phyloP scores from a whole-genome alignment of 2,113 vertebrate genomes.

The Centropristis striata region DNA sequence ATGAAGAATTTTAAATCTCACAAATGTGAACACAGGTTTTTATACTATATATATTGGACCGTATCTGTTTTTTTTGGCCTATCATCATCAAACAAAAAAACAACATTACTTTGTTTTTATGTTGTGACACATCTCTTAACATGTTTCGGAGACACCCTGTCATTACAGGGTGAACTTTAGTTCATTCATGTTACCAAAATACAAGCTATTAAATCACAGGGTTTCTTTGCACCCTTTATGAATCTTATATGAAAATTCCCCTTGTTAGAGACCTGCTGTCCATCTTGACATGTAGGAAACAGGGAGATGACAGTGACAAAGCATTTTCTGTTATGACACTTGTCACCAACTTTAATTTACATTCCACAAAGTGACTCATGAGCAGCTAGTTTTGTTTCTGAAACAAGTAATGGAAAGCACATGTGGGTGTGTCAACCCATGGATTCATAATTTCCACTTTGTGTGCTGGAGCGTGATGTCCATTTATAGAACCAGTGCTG shows the following conservation, averaged over 20 bases:
- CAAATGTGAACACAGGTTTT: too few relatives aligned
- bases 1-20: too few relatives aligned
- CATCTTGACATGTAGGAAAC: neutral
- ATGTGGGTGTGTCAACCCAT: conserved; percentile 25
- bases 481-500: neutral
- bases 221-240: neutral
- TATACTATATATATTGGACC: too few relatives aligned
- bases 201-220: neutral
- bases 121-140: too few relatives aligned
- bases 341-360: conserved; percentile 3
- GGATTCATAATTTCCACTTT: conserved; percentile 23
- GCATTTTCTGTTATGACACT: neutral
- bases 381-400: conserved; percentile 13
- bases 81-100: too few relatives aligned
- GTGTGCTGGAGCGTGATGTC: neutral
- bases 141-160: neutral
- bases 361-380: conserved; percentile 58
- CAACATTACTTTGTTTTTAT: too few relatives aligned
- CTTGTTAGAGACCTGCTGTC: neutral
- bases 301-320: neutral
- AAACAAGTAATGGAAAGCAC: conserved; percentile 22
- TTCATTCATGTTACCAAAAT: neutral
- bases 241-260: neutral
- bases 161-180: neutral
- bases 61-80: too few relatives aligned